These are phyloP conservation scores for Trissoscelio sp. DNA, from an alignment of 2,888 invertebrate species.

Conservation along the genomic window DNA sequence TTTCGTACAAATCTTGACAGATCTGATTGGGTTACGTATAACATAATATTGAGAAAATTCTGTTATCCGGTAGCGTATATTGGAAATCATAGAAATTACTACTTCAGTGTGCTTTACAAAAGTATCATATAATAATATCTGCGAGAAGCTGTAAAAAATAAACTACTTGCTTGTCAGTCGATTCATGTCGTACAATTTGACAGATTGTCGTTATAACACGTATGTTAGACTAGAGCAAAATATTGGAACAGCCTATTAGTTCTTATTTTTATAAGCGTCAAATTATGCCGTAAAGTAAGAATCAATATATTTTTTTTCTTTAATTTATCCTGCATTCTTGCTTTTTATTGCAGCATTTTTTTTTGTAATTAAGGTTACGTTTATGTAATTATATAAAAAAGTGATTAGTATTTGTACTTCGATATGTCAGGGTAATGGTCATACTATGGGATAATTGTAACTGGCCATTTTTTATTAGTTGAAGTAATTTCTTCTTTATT, in stretches of 20 bases:
- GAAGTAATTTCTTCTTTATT: no score
- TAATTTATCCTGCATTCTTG: no score
- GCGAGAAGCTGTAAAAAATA: constrained; percentile 4
- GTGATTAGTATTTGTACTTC: no score
- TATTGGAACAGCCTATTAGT: not conserved
- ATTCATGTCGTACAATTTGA: not conserved
- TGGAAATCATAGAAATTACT: constrained; percentile 36
- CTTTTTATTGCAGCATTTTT: no score
- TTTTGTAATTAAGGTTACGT: no score
- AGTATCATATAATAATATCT: constrained; percentile 33
- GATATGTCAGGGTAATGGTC: no score
- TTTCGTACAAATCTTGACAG: constrained; percentile 24
- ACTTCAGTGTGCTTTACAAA: constrained; percentile 13
- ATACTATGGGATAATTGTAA: no score
- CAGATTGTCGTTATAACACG: not conserved
- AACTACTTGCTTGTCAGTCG: not conserved
- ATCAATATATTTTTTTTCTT: not conserved
- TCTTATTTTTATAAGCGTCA: constrained; percentile 8
- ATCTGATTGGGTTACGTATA: constrained; percentile 32
- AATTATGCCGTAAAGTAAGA: not conserved
- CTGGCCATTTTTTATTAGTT: no score
- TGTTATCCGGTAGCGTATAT: constrained; percentile 23
- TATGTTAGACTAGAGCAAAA: not conserved
- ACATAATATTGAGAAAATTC: constrained; percentile 40
- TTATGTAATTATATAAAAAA: no score